A percentile compares a stretch with the other conserved stretches of the same genome.
phyloP scores from a whole-genome alignment of 2,113 vertebrate species.

The Phainopepla nitens region DNA sequence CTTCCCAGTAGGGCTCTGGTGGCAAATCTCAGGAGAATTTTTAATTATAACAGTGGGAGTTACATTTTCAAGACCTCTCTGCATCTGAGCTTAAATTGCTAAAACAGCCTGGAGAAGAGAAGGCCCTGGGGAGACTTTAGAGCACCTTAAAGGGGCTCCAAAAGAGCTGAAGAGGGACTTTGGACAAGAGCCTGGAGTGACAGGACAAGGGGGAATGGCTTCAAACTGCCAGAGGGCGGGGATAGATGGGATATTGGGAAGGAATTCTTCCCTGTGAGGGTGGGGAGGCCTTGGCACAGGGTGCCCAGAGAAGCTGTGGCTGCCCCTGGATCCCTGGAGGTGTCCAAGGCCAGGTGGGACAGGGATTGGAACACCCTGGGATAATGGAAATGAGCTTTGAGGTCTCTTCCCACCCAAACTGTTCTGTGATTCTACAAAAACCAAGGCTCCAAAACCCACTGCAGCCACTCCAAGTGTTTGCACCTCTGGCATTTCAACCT shows the following conservation, averaged over 20 bases:
- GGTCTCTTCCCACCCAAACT: neutral
- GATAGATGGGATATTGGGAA: neutral
- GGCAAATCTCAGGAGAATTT: neutral
- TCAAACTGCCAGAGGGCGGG: neutral
- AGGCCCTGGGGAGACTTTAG: neutral
- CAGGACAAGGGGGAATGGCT: neutral
- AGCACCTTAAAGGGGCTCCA: neutral
- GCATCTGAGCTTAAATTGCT: neutral
- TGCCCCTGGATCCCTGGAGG: neutral
- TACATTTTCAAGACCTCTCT: neutral
- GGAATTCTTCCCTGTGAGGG: accelerated
- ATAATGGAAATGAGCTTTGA: neutral
- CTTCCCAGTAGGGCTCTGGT: neutral
- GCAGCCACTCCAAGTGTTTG: neutral
- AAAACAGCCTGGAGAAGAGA: neutral
- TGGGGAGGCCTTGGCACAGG: neutral
- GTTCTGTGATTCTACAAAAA: neutral
- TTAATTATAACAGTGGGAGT: neutral
- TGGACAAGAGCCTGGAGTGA: neutral
- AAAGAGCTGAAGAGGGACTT: neutral
- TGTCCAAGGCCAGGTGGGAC: accelerated
- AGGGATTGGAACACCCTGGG: accelerated
- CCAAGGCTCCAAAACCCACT: neutral
- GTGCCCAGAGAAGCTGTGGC: neutral
- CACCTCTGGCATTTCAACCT: neutral